A percentile compares a stretch with the other conserved stretches of the same genome.
Evolutionary conservation across 2,797 vertebrate species (phyloP).

Genomic region (Micromesistius poutassou): DNA sequence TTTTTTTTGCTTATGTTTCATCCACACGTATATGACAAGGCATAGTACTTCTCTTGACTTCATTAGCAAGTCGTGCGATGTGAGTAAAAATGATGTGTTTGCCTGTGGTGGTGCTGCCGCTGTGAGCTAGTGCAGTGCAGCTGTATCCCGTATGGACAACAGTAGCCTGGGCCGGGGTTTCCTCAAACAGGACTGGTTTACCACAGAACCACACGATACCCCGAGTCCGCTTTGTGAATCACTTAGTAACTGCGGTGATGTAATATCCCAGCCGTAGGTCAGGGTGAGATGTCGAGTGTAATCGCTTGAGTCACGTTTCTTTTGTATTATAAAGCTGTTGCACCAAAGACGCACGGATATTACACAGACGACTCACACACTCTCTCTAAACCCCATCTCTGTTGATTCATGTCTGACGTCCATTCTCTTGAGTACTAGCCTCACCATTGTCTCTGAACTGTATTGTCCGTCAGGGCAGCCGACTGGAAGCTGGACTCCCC

Average conservation of each 20-base stretch:
- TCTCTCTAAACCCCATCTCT: not conserved
- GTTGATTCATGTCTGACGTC: not conserved
- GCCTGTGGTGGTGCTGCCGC: conserved; percentile 6
- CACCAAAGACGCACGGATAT: not conserved
- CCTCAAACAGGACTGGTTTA: conserved; percentile 39
- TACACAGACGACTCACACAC: not conserved
- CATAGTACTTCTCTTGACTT: not conserved
- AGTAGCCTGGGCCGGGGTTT: conserved; percentile 39
- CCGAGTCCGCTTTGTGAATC: conserved; percentile 25
- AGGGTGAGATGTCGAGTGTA: conserved; percentile 12
- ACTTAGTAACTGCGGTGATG: conserved; percentile 53
- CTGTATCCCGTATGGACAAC: conserved; percentile 39
- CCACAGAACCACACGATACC: conserved; percentile 40
- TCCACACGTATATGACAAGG: not conserved
- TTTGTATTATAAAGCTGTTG: conserved; percentile 23
- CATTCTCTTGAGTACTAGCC: conserved; percentile 6
- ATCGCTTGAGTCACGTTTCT: conserved; percentile 44
- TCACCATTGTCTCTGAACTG: conserved; percentile 9
- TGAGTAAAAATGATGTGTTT: conserved; percentile 27
- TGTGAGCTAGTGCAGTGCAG: conserved; percentile 29
- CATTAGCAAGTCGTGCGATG: not conserved
- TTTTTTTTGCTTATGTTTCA: not conserved
- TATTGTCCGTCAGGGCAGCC: conserved; percentile 78
- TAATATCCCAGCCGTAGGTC: conserved; percentile 47
- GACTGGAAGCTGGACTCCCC: conserved; percentile 96